Conservation (phyloP, 1,140 invertebrate species). For the Drosophila simulans region DNA sequence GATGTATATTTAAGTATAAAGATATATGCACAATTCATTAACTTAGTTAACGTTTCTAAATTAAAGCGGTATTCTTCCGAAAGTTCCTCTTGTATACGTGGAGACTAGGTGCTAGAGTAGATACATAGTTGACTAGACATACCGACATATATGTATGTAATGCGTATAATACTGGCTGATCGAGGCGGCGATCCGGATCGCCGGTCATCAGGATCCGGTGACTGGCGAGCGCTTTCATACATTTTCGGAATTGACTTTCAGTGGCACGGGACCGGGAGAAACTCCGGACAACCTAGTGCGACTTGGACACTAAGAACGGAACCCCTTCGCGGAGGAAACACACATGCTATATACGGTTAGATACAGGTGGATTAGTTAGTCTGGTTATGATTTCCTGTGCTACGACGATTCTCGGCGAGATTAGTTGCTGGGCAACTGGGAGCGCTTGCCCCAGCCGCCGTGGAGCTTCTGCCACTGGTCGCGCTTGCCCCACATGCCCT, state of each 20-base stretch:
- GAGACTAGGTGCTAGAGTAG: slow-evolving; percentile 40
- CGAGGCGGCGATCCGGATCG: slow-evolving; percentile 6
- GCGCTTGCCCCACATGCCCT: slow-evolving; percentile 90
- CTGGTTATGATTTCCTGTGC: slow-evolving; percentile 22
- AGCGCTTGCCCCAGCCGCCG: slow-evolving; percentile 80
- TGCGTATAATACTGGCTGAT: slow-evolving; percentile 47
- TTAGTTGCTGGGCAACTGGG: slow-evolving; percentile 47
- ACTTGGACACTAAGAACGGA: slow-evolving; percentile 45
- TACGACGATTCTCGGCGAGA: slow-evolving; percentile 2
- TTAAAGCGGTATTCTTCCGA: slow-evolving; percentile 33
- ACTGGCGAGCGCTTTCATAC: slow-evolving; percentile 77
- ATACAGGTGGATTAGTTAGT: slow-evolving; percentile 50
- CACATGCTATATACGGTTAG: slow-evolving; percentile 54
- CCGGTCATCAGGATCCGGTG: background rate
- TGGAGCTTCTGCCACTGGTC: slow-evolving; percentile 80
- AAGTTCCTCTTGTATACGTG: slow-evolving; percentile 47
- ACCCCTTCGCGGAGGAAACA: slow-evolving; percentile 32
- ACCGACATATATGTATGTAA: slow-evolving; percentile 13
- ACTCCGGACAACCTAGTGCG: slow-evolving; percentile 20
- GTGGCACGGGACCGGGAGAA: slow-evolving; percentile 4
- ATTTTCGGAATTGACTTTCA: slow-evolving; percentile 79
- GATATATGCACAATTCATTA: slow-evolving; percentile 62
- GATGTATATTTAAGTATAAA: slow-evolving; percentile 48
- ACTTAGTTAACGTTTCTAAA: slow-evolving; percentile 58
- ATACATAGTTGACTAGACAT: slow-evolving; percentile 35